phyloP scores from a whole-genome alignment of 2,888 invertebrate species.

The Rotaria magnacalcarata region DNA sequence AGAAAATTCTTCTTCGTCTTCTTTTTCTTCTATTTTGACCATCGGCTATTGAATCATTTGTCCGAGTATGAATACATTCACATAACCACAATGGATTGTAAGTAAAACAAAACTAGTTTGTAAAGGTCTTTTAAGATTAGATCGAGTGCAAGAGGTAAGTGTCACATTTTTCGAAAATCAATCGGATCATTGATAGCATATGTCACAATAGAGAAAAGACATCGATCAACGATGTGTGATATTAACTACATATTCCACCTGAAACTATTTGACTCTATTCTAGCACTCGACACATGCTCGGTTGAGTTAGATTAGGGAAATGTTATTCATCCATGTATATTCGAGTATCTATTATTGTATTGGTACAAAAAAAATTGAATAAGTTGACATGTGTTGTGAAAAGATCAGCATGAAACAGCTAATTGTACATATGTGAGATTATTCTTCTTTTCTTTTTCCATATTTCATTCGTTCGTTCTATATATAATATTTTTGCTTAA shows the following conservation, averaged over 20 bases:
- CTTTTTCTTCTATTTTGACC: neutral
- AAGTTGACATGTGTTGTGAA: slow-evolving; percentile 26
- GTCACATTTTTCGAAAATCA: neutral
- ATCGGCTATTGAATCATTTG: slow-evolving; percentile 21
- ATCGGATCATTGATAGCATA: neutral
- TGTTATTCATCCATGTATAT: slow-evolving; percentile 4
- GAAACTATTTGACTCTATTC: neutral
- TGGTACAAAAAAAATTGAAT: neutral
- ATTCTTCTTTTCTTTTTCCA: slow-evolving; percentile 7
- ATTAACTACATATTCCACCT: neutral
- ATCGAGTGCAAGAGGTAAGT: neutral
- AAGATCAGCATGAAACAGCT: neutral
- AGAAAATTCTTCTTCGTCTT: neutral
- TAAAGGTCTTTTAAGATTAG: neutral
- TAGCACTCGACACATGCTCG: neutral
- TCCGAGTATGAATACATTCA: slow-evolving; percentile 29
- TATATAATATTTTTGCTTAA: neutral
- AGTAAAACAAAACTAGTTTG: neutral
- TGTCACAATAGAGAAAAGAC: neutral
- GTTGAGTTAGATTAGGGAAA: neutral
- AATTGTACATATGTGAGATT: slow-evolving; percentile 18
- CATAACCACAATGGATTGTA: neutral
- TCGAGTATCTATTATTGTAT: slow-evolving; percentile 10
- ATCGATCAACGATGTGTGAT: neutral
- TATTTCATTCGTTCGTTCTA: neutral